Evolutionary conservation across 2,113 vertebrate genomes (phyloP), one percentile per base, ranked within the genome.

Genomic region (Lethenteron camtschaticum): DNA sequence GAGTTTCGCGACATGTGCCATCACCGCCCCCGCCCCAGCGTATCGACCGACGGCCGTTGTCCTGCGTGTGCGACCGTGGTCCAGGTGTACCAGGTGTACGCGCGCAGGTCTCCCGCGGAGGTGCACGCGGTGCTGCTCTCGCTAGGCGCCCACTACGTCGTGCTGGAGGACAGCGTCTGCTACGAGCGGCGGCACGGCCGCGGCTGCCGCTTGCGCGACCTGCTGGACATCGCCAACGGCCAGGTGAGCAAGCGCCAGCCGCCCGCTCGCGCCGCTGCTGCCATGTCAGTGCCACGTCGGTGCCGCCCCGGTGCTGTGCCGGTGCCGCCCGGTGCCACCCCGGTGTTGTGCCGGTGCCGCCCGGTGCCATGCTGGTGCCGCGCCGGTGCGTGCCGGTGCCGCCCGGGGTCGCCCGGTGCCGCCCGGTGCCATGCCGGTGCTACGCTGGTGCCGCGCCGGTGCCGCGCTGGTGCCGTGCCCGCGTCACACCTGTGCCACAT

Each of bases 151-250:
- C 85, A 96, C 79, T 97, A 88, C 0, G 80, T 94, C 69, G 87
- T 96, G 71, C 75, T 97, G 70, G 92, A 97, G 70, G 90, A 96
- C 82, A 96, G 90, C 78, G 88, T 95, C 76, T 99, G 94, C 73
- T 90, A 86, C 0, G 92, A 95, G 76, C 82, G 87, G 57, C 73
- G 92, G 24, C 89, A 99, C 76, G 78, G 68, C 11, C 75, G 90
- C 2, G 94, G 94, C 78, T 96, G 90, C 75, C 81, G 92, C 57
- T 80, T 95, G 59, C 80, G 90, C 4, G 94, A 97, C 79, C 80
- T 99, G 74, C 84, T 94, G 3, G 90, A 95, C 68, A 57, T 87
- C 56, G 85, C 87, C 77, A 94, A 96, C 0, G 88, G 89, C 76
- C 90, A 91, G 0, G 90, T 95, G 79, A 82, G 92, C 85, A 70